phyloP scores from a whole-genome alignment of 1,140 invertebrate species.

The Drosophila trapezifrons region DNA sequence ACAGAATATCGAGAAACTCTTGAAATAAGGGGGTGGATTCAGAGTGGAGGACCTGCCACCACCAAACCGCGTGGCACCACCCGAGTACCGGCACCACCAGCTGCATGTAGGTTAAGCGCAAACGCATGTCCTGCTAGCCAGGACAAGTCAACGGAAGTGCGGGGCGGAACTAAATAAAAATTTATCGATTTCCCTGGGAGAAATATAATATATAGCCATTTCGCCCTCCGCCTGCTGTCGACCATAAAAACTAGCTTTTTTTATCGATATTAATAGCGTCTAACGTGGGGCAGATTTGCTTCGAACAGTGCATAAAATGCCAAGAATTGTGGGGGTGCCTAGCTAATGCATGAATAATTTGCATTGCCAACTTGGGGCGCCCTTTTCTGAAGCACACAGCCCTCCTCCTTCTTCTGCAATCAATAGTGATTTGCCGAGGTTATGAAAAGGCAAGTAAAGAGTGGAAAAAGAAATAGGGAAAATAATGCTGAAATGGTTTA shows the following conservation, averaged over 20 bases:
- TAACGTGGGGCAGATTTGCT: conserved; percentile 38
- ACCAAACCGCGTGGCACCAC: conserved; percentile 17
- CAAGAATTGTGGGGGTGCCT: conserved; percentile 33
- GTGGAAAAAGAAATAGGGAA: conserved; percentile 5
- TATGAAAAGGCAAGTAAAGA: conserved; percentile 47
- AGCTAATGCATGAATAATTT: conserved; percentile 68
- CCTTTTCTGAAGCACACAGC: background rate
- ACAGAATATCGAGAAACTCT: conserved; percentile 5
- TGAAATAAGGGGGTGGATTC: conserved; percentile 19
- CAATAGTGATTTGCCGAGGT: conserved; percentile 64
- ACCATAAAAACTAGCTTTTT: conserved; percentile 32
- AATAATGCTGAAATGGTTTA: conserved; percentile 46
- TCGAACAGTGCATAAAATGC: conserved; percentile 56
- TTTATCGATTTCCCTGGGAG: conserved; percentile 67
- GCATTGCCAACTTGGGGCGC: conserved; percentile 21
- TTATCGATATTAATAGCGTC: conserved; percentile 64
- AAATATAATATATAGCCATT: conserved; percentile 38
- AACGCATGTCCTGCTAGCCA: conserved; percentile 64
- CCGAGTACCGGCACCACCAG: conserved; percentile 17
- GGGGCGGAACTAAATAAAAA: conserved; percentile 74
- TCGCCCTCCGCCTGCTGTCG: background rate
- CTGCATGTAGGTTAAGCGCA: conserved; percentile 72
- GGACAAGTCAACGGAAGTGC: conserved; percentile 46
- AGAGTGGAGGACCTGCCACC: conserved; percentile 28
- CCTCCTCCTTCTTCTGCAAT: conserved; percentile 38